These are phyloP conservation scores for Imbricaverruca yamaguchii DNA, from an alignment of 2,888 invertebrate genomes.

Conservation along the genomic window DNA sequence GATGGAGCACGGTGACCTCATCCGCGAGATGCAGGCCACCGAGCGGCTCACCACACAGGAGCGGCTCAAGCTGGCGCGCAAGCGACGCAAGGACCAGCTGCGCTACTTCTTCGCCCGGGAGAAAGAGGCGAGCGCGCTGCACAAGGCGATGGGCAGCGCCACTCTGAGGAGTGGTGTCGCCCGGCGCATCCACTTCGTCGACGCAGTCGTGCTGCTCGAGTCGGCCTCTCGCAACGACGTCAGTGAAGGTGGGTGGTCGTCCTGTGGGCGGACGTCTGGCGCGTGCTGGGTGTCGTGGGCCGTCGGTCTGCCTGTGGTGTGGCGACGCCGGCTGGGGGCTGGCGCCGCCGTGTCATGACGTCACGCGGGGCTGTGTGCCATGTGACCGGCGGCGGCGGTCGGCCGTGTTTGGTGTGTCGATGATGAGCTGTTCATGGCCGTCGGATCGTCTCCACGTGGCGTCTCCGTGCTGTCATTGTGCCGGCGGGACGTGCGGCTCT, in stretches of 20 bases:
- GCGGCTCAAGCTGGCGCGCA: slow-evolving; percentile 5
- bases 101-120: slow-evolving; percentile 11
- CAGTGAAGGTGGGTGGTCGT: neutral
- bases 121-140: slow-evolving; percentile 11
- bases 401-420: no score
- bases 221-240: slow-evolving; percentile 18
- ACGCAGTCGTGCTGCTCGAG: slow-evolving; percentile 22
- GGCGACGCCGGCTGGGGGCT: no score
- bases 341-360: no score
- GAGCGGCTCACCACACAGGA: neutral
- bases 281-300: no score
- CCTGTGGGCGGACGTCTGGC: no score
- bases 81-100: slow-evolving; percentile 13
- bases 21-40: neutral
- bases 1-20: slow-evolving; percentile 1
- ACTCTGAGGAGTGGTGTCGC: neutral
- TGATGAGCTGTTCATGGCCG: no score
- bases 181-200: slow-evolving; percentile 21
- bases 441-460: no score
- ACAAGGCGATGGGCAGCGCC: neutral
- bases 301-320: no score
- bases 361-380: no score
- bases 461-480: no score
- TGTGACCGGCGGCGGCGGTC: no score
- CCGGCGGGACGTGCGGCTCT: no score